Conservation (phyloP, 2,797 vertebrate species). For the Okamejei kenojei region DNA sequence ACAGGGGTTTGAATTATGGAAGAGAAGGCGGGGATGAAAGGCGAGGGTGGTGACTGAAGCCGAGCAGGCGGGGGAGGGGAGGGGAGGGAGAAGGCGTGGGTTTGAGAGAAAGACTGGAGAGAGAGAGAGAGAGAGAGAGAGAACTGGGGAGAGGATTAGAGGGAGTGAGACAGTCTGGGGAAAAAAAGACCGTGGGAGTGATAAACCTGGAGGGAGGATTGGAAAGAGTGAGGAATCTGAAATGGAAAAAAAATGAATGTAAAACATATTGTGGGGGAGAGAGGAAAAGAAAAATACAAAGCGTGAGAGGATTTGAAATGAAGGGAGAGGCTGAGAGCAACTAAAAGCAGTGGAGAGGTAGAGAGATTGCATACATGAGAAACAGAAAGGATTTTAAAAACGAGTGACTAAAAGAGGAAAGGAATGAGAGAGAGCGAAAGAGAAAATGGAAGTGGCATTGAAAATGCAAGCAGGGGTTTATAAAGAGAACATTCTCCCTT, state of each 20-base stretch:
- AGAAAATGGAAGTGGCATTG: background rate
- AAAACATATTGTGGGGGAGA: background rate
- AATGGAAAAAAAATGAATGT: background rate
- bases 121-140: background rate
- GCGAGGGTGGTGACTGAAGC: constrained; percentile 18
- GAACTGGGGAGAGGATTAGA: background rate
- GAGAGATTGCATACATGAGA: too few species aligned
- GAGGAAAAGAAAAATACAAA: background rate
- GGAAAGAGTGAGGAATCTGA: background rate
- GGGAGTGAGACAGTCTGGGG: background rate
- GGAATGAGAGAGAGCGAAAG: background rate
- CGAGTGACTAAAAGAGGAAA: background rate
- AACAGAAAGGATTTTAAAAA: too few species aligned
- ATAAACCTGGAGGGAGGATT: constrained; percentile 9
- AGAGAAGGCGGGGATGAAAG: constrained; percentile 49
- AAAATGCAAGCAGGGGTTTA: background rate
- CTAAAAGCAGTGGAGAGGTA: too few species aligned
- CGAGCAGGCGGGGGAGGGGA: constrained; percentile 33
- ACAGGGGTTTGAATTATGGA: constrained; percentile 65
- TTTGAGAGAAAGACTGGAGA: constrained; percentile 38
- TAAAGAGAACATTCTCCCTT: background rate
- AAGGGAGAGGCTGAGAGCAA: too few species aligned
- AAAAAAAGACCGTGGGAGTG: background rate
- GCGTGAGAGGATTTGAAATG: background rate
- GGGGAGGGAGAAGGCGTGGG: constrained; percentile 40